Evolutionary conservation across 2,888 invertebrate species (phyloP), one percentile per base, ranked within the genome.

Genomic region (Alsophila aescularia): DNA sequence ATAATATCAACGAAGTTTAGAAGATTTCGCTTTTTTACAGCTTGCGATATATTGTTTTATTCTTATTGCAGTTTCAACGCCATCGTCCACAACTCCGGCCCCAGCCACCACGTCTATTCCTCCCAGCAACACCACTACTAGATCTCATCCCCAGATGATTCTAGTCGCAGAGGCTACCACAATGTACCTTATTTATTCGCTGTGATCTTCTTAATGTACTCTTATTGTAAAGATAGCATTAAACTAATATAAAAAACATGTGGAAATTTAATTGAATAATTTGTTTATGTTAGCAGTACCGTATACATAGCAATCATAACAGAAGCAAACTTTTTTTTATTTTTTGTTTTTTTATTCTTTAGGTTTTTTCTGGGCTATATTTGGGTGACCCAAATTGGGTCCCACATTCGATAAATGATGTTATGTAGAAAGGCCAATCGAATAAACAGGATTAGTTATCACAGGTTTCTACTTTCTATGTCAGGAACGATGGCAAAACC

Each of bases 1-100:
- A n/a, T n/a, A n/a, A n/a, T n/a, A n/a, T n/a, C n/a, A n/a, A n/a
- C n/a, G n/a, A n/a, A n/a, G n/a, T n/a, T n/a, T n/a, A n/a, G n/a
- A n/a, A n/a, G n/a, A n/a, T n/a, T n/a, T n/a, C n/a, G n/a, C n/a
- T n/a, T n/a, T n/a, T 24, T 24, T 24, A 7, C 7, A 8, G 3
- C 8, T 7, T 5, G 7, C 24, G 5, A 8, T 18, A 18, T 4
- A 24, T 24, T 24, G 2, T 24, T 24, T 67, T 37, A 64, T 70
- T 66, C 73, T 60, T 15, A 2, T 87, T 87, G 16, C 85, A 91
- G 91, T 70, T 91, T 91, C 81, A 90, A 91, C 80, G 90, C 91
- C 36, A 84, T 91, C 48, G 90, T 91, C 24, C 87, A 91, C 62
- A 90, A 90, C 81, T 90, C 90, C 53, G 90, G 90, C 0, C 89